phyloP scores from a whole-genome alignment of 2,113 vertebrate species.

The Tyto alba region DNA sequence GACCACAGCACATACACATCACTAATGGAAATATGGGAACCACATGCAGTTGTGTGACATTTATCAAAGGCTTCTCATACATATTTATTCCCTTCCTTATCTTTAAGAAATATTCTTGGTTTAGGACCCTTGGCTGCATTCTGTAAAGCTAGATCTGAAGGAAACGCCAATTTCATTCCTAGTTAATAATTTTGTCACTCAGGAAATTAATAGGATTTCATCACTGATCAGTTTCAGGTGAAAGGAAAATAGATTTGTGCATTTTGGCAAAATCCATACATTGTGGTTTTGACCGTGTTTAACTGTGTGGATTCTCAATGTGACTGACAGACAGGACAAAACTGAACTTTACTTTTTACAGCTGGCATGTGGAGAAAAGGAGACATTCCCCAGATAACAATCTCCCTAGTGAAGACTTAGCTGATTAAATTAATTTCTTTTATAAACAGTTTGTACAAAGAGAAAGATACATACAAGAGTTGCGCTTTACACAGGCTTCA shows the following conservation, averaged over 20 bases:
- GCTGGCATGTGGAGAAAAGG: rapidly evolving
- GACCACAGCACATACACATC: background rate
- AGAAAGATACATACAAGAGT: background rate
- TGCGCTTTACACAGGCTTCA: background rate
- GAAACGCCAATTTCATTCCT: background rate
- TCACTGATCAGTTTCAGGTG: background rate
- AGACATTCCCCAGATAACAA: background rate
- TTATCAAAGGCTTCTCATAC: background rate
- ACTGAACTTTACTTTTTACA: background rate
- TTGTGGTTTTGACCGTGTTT: background rate
- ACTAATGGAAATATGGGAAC: background rate
- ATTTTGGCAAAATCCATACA: background rate
- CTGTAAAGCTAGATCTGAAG: background rate
- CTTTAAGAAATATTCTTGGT: background rate
- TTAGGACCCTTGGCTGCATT: background rate
- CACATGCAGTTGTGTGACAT: background rate
- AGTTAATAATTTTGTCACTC: background rate
- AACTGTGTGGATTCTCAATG: background rate
- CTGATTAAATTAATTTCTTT: background rate
- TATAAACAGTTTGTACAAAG: background rate
- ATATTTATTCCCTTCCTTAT: background rate
- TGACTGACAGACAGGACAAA: background rate
- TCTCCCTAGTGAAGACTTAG: background rate
- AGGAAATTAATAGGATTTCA: background rate
- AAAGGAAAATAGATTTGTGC: background rate